phyloP scores from a whole-genome alignment of 1,140 invertebrate species.

The Proctacanthus coquilletti region DNA sequence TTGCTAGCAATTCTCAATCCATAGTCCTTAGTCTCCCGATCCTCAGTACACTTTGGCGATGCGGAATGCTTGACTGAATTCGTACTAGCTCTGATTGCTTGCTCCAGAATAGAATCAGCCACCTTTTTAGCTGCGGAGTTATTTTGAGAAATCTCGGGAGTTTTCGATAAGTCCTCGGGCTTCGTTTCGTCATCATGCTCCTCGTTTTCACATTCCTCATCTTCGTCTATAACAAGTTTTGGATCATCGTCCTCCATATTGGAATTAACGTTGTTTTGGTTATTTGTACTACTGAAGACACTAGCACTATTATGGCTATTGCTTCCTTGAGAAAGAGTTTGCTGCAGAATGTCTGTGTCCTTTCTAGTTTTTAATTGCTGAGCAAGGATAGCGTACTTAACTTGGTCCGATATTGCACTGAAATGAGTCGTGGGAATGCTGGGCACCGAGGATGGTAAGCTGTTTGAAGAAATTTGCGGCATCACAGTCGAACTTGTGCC shows the following conservation, averaged over 20 bases:
- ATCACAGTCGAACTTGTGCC: slow-evolving; percentile 10
- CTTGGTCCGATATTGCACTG: slow-evolving; percentile 48
- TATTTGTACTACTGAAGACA: slow-evolving; percentile 13
- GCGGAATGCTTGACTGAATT: background rate
- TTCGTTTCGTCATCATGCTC: slow-evolving; percentile 28
- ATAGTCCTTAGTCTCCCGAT: slow-evolving; percentile 11
- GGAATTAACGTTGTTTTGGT: slow-evolving; percentile 6
- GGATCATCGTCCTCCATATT: slow-evolving; percentile 29
- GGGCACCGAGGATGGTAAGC: background rate
- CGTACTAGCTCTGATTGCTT: slow-evolving; percentile 34
- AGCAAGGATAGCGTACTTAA: slow-evolving; percentile 61
- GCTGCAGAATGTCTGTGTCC: slow-evolving; percentile 27
- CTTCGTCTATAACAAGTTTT: slow-evolving; percentile 34
- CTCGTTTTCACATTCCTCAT: slow-evolving; percentile 26
- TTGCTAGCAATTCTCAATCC: slow-evolving; percentile 1
- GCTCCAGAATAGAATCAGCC: slow-evolving; percentile 35
- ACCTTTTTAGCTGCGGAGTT: slow-evolving; percentile 32
- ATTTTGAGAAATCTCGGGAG: slow-evolving; percentile 4
- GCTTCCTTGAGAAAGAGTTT: slow-evolving; percentile 25
- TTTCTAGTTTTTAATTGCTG: slow-evolving; percentile 50
- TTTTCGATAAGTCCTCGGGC: slow-evolving; percentile 6
- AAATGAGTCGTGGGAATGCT: slow-evolving; percentile 7
- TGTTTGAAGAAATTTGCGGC: slow-evolving; percentile 10
- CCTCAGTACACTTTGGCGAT: slow-evolving; percentile 1
- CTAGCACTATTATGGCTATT: slow-evolving; percentile 14